phyloP scores from a whole-genome alignment of 2,113 vertebrate species.

The Turnix velox region DNA sequence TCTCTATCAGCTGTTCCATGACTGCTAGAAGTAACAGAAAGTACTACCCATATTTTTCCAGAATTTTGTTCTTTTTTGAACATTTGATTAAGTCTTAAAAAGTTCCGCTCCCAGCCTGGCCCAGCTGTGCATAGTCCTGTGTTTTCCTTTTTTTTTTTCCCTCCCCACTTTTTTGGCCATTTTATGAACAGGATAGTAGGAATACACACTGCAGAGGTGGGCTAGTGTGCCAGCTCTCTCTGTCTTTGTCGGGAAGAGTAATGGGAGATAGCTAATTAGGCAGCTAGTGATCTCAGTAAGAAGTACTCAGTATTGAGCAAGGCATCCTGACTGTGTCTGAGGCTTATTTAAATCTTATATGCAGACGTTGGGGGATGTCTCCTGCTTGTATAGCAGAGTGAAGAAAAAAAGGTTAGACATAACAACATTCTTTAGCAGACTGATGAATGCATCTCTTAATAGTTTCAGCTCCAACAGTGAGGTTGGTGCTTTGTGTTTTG shows the following conservation, averaged over 20 bases:
- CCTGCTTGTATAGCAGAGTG: background rate
- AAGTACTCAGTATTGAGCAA: background rate
- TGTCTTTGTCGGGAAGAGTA: background rate
- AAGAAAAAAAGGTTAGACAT: background rate
- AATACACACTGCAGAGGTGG: background rate
- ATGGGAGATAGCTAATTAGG: background rate
- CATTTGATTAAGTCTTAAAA: background rate
- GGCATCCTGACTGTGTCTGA: background rate
- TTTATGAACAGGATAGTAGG: background rate
- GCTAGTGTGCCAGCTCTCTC: background rate
- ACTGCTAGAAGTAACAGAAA: background rate
- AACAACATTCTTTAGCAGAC: background rate
- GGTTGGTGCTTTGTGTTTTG: background rate
- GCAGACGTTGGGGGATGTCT: background rate
- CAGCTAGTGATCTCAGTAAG: background rate
- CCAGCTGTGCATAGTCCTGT: background rate
- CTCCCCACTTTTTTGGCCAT: background rate
- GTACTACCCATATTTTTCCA: background rate
- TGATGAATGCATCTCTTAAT: background rate
- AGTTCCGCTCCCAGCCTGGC: background rate
- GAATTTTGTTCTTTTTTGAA: background rate
- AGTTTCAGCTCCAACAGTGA: background rate
- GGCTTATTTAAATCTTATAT: background rate
- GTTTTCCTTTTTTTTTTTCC: background rate
- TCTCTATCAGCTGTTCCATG: background rate